Base-by-base conservation (phyloP, 2,113 vertebrate species). In the Planiliza haematocheilus region DNA sequence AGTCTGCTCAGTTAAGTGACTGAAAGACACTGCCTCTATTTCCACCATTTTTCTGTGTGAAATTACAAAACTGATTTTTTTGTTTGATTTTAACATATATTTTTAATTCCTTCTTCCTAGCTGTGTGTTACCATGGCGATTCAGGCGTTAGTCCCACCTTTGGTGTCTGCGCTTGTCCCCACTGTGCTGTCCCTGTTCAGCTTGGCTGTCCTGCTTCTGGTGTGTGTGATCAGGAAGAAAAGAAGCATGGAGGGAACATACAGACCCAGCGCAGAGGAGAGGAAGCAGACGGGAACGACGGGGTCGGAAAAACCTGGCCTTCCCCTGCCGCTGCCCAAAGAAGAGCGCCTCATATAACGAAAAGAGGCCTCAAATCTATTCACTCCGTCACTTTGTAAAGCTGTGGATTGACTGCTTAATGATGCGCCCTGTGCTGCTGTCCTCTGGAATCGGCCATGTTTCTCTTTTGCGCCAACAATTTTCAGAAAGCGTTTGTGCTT, bases 291-390 rank as follows among this genome's bases (percentile, higher is more conserved):
- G 0, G 85, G 92, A 63, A 77, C 89, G 37, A 86, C 86, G 0
- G 88, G 89, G 0, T 71, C 87, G 1, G 94, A 94, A 60, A 94
- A 91, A 4, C 92, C 93, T 11, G 74, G 88, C 43, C 92, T 95
- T 64, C 81, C 89, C 3, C 57, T 96, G 7, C 96, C 96, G 14
- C 70, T 96, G 70, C 96, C 96, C 18, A 96, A 96, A 2, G 94
- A 95, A 74, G 96, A 97, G 61, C 89, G 96, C 68, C 94, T 97
- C 67, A 97, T 97, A 82, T 97, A 91, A 95, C 13, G n/a, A 43
- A 16, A n/a, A 10, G 8, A 1, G 51, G 20, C 36, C 39, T 64
- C 24, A 30, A 30, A 30, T 30, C 24, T 7, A 4, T 56, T 24
- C 14, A 18, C 41, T 24, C 43, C 17, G 36, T 17, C 41, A 43